Percentiles rank a stretch among this genome's conserved stretches.
phyloP scores from a whole-genome alignment of 2,888 invertebrate species.

The Imbricaverruca yamaguchii region DNA sequence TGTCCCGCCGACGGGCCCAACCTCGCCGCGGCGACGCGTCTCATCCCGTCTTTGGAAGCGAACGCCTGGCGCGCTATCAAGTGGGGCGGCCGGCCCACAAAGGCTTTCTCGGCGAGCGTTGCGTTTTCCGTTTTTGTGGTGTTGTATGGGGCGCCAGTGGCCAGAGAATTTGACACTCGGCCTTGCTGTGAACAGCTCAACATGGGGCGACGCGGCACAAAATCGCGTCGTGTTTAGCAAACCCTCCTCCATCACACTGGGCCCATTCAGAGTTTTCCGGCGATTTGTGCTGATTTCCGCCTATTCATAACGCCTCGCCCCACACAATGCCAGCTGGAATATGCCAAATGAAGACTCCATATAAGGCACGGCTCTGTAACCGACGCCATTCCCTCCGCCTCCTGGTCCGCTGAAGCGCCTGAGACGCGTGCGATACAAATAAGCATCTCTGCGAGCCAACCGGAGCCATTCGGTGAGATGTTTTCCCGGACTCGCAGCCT shows the following conservation, averaged over 20 bases:
- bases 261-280: neutral
- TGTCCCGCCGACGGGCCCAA: neutral
- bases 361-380: neutral
- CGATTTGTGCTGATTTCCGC: constrained; percentile 19
- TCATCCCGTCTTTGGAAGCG: too few species aligned
- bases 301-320: neutral
- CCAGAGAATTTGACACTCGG: neutral
- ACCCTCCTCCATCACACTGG: constrained; percentile 5
- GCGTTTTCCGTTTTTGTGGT: neutral
- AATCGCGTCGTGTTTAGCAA: constrained; percentile 5
- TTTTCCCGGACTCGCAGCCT: too few species aligned
- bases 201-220: neutral
- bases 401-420: neutral
- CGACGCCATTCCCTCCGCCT: neutral
- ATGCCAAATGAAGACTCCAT: neutral
- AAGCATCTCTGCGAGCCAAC: too few species aligned
- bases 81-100: too few species aligned
- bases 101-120: too few species aligned
- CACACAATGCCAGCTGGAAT: neutral
- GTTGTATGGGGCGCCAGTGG: neutral
- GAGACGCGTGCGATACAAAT: too few species aligned
- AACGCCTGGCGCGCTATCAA: too few species aligned
- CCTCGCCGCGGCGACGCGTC: too few species aligned
- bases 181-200: neutral
- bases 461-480: too few species aligned